These are phyloP conservation scores for Phalanger gymnotis DNA, from an alignment of 2,797 vertebrate species.

Conservation along the genomic window DNA sequence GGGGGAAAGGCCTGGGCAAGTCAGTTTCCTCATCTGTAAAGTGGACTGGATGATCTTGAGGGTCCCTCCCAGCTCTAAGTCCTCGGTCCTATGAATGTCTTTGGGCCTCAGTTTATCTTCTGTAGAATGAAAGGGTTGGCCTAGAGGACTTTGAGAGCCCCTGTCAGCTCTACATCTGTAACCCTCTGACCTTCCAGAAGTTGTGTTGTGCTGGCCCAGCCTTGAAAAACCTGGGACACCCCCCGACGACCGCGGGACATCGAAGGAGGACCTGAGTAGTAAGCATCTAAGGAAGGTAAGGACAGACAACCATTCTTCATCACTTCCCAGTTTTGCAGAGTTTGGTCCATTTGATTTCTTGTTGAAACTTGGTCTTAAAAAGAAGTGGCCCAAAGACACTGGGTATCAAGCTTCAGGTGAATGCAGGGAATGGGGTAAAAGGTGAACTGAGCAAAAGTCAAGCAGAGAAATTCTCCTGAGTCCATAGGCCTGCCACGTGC, in stretches of 20 bases:
- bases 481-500: background rate
- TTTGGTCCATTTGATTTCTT: constrained; percentile 22
- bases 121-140: background rate
- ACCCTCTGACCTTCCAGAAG: background rate
- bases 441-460: constrained; percentile 52
- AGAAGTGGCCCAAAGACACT: background rate
- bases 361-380: constrained; percentile 36
- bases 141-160: background rate
- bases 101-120: background rate
- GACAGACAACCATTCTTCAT: background rate
- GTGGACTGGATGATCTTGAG: background rate
- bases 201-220: background rate
- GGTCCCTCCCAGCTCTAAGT: background rate
- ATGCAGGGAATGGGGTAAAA: constrained; percentile 52
- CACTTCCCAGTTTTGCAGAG: constrained; percentile 1
- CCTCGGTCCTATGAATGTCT: background rate
- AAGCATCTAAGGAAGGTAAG: background rate
- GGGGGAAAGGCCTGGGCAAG: background rate
- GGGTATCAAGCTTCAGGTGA: background rate
- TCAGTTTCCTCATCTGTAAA: background rate
- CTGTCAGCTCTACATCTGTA: background rate
- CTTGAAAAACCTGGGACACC: background rate
- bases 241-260: background rate
- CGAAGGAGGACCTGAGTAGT: background rate
- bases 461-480: constrained; percentile 20